These are phyloP conservation scores for Larimichthys polyactis DNA, from an alignment of 2,113 vertebrate species.

Conservation along the genomic window DNA sequence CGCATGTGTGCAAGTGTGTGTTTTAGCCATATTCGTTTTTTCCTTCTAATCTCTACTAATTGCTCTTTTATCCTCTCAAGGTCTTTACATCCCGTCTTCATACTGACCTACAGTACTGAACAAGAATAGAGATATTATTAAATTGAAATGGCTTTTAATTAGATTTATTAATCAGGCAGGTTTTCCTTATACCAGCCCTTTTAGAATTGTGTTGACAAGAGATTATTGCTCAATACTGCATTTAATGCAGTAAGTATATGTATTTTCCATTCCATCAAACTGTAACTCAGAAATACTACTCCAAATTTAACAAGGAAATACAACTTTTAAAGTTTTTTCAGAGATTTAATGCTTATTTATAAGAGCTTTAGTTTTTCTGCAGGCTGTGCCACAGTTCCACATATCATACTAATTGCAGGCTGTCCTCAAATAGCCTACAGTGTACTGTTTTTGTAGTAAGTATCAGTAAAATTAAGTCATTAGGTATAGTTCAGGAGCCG, in stretches of 20 bases:
- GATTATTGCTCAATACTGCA: constrained; percentile 4
- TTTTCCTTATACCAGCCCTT: neutral
- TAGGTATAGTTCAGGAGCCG: neutral
- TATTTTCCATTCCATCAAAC: neutral
- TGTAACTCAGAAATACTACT: neutral
- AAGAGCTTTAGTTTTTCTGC: no score
- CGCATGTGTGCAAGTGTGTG: constrained; percentile 38
- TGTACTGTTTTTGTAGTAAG: neutral
- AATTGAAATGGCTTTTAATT: constrained; percentile 31
- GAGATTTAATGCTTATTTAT: neutral
- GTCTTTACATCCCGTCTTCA: constrained; percentile 51
- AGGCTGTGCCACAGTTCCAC: neutral
- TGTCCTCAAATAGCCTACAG: neutral
- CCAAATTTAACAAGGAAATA: neutral
- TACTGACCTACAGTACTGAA: constrained; percentile 21
- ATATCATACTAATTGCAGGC: neutral
- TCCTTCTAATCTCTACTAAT: constrained; percentile 72
- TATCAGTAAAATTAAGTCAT: neutral
- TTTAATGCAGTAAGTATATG: neutral
- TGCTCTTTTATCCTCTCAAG: constrained; percentile 76
- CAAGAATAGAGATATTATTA: constrained; percentile 39
- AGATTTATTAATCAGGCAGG: constrained; percentile 34
- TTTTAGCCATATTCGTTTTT: constrained; percentile 54
- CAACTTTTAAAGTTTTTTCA: neutral
- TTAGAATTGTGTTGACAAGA: neutral